Evolutionary conservation across 2,113 vertebrate genomes (phyloP).

Genomic region (Eublepharis macularius): DNA sequence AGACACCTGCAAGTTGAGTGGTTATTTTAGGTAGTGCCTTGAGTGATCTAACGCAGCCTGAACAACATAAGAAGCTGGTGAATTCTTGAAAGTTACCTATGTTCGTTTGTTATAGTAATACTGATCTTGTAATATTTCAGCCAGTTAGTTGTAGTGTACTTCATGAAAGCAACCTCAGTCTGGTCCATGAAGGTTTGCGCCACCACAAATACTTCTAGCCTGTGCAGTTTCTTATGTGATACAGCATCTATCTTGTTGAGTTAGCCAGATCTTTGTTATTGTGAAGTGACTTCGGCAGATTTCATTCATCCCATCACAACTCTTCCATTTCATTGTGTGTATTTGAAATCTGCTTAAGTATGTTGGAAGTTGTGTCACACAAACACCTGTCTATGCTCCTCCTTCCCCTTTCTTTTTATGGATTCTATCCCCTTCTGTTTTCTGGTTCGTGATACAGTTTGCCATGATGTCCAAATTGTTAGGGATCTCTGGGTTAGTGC

Average conservation of each 20-base stretch:
- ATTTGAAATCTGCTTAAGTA: not conserved
- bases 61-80: not conserved
- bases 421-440: not conserved
- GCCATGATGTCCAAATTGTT: not conserved
- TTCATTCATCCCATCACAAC: not conserved
- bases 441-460: not conserved
- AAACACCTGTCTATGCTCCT: not conserved
- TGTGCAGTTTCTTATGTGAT: not conserved
- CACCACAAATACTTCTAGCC: no score
- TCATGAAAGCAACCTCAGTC: not conserved
- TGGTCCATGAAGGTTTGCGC: not conserved
- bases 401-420: not conserved
- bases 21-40: not conserved
- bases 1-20: not conserved
- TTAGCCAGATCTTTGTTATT: not conserved
- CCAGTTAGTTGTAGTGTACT: not conserved
- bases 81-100: not conserved
- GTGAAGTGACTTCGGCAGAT: not conserved
- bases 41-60: not conserved
- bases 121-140: not conserved
- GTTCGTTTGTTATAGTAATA: not conserved
- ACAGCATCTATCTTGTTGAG: no score
- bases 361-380: not conserved
- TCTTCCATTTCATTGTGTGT: not conserved
- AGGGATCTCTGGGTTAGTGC: no score